Evolutionary conservation across 2,797 vertebrate species (phyloP).

Genomic region (Pogoniulus pusillus): DNA sequence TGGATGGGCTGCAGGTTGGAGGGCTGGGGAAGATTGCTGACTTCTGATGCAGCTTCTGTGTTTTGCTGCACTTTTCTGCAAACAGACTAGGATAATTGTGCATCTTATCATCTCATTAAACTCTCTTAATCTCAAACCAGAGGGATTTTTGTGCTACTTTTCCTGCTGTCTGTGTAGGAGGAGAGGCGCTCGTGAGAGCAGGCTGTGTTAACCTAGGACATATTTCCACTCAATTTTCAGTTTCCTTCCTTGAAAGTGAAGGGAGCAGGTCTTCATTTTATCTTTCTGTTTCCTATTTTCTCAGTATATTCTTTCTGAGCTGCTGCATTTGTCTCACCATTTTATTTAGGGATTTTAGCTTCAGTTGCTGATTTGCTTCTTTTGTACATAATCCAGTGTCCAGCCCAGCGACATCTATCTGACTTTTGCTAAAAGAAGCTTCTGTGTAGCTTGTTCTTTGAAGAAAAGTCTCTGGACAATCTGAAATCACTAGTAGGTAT

Average conservation of each 20-base stretch:
- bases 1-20: no score
- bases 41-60: no score
- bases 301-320: neutral
- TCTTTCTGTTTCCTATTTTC: neutral
- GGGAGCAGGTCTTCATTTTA: neutral
- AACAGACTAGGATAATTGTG: no score
- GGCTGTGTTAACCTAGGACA: no score
- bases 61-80: no score
- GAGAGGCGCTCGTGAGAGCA: no score
- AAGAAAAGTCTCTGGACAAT: slow-evolving; percentile 18
- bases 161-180: no score
- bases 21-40: no score
- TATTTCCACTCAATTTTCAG: neutral
- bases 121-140: no score
- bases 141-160: no score
- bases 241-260: neutral
- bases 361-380: slow-evolving; percentile 16
- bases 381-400: slow-evolving; percentile 6
- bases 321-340: neutral
- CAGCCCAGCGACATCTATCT: neutral
- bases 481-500: neutral
- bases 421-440: slow-evolving; percentile 5
- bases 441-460: slow-evolving; percentile 33
- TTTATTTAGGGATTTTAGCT: neutral
- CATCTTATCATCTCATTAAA: no score